A percentile compares a stretch with the other conserved stretches of the same genome.
Conservation (phyloP, 2,797 vertebrate genomes). For the Aselliscus stoliczkanus region DNA sequence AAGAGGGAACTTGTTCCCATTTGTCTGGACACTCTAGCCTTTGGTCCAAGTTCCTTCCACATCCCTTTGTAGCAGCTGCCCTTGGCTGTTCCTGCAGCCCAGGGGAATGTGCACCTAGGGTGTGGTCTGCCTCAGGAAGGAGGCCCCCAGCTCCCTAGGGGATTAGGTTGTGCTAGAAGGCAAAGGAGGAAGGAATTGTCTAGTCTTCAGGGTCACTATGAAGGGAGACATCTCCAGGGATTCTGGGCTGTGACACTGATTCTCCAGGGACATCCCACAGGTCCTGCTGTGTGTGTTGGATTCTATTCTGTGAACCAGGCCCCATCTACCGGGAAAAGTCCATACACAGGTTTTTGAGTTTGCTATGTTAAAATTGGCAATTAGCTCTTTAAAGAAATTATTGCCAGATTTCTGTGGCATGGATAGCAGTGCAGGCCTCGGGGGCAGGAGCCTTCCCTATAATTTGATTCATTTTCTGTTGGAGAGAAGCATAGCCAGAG, state of each 20-base stretch:
- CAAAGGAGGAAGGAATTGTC: background rate
- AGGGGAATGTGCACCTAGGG: background rate
- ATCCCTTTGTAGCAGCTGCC: background rate
- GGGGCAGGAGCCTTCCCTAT: constrained; percentile 32
- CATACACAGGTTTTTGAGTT: background rate
- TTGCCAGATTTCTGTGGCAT: background rate
- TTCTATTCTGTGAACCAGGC: background rate
- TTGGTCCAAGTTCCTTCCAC: background rate
- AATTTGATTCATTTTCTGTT: constrained; percentile 67
- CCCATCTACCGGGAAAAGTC: background rate
- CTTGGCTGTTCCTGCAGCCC: background rate
- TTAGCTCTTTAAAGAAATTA: constrained; percentile 33
- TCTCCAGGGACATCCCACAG: background rate
- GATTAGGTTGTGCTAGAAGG: background rate
- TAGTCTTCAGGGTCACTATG: background rate
- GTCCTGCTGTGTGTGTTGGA: background rate
- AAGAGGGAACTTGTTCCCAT: background rate
- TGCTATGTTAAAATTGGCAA: background rate
- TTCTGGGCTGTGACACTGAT: background rate
- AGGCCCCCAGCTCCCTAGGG: background rate
- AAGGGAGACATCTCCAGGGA: background rate
- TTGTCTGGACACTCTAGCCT: background rate
- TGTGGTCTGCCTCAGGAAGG: background rate
- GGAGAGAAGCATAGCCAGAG: background rate
- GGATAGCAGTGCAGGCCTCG: background rate